These are phyloP conservation scores for Actinia equina DNA, from an alignment of 64 coral and sea anemone species.

Conservation along the genomic window DNA sequence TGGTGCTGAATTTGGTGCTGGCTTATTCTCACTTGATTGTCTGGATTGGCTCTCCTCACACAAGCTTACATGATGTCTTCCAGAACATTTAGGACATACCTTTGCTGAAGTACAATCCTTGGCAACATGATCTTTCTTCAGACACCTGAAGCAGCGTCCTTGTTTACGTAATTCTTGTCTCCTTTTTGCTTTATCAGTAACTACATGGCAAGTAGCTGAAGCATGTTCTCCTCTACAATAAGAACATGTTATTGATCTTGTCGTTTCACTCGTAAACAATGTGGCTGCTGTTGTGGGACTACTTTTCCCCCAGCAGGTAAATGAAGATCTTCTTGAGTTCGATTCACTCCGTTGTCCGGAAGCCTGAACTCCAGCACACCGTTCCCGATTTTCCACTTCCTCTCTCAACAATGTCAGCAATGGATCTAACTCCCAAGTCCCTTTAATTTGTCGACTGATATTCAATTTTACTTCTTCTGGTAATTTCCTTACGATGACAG, in stretches of 20 bases:
- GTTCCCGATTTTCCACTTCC: conserved; percentile 26
- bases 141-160: too few species aligned
- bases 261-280: neutral
- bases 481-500: neutral
- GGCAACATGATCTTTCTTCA: neutral
- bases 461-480: neutral
- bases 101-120: neutral
- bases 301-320: neutral
- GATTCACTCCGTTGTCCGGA: neutral
- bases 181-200: neutral
- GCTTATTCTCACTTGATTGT: too few species aligned
- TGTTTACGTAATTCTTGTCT: too few species aligned
- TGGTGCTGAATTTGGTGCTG: too few species aligned
- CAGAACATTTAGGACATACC: too few species aligned
- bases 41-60: too few species aligned
- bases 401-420: neutral
- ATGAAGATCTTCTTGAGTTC: neutral
- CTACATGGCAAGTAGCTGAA: neutral
- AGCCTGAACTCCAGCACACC: conserved; percentile 11
- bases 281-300: neutral
- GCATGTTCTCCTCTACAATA: too few species aligned
- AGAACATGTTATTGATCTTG: too few species aligned
- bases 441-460: conserved; percentile 14
- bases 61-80: too few species aligned
- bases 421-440: neutral